A percentile compares a stretch with the other conserved stretches of the same genome.
phyloP scores from a whole-genome alignment of 1,140 invertebrate species.

The Antheraea mylitta region DNA sequence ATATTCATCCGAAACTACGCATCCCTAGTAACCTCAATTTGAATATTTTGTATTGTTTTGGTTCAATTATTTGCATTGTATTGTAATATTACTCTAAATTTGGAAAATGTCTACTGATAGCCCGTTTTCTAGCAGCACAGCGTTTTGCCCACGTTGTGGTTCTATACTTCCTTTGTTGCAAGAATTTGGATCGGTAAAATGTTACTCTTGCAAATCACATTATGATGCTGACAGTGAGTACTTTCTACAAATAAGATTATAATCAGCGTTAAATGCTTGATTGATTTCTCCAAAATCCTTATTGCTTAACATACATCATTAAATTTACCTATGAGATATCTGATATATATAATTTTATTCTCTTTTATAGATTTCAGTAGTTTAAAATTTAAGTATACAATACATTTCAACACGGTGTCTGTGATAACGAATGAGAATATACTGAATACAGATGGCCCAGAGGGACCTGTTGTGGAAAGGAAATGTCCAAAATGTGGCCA shows the following conservation, averaged over 20 bases:
- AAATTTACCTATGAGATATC: not conserved
- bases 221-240: constrained; percentile 65
- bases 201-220: constrained; percentile 57
- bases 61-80: too few relatives aligned
- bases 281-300: not conserved
- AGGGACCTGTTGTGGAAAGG: constrained; percentile 91
- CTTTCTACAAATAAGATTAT: not conserved
- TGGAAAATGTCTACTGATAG: constrained; percentile 18
- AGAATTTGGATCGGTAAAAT: constrained; percentile 64
- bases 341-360: not conserved
- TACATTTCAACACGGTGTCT: constrained; percentile 83
- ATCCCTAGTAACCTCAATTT: not conserved
- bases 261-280: too few relatives aligned
- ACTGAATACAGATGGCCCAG: constrained; percentile 73
- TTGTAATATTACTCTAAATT: not conserved
- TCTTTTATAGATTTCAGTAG: constrained; percentile 81
- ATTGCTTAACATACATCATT: not conserved
- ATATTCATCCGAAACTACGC: not conserved
- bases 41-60: too few relatives aligned
- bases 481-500: constrained; percentile 94
- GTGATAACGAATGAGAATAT: constrained; percentile 49
- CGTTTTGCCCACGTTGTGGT: constrained; percentile 65
- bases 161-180: constrained; percentile 64
- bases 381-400: constrained; percentile 82
- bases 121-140: constrained; percentile 51